These are phyloP conservation scores for Candoia aspera DNA, from an alignment of 2,113 vertebrate genomes.

Conservation along the genomic window DNA sequence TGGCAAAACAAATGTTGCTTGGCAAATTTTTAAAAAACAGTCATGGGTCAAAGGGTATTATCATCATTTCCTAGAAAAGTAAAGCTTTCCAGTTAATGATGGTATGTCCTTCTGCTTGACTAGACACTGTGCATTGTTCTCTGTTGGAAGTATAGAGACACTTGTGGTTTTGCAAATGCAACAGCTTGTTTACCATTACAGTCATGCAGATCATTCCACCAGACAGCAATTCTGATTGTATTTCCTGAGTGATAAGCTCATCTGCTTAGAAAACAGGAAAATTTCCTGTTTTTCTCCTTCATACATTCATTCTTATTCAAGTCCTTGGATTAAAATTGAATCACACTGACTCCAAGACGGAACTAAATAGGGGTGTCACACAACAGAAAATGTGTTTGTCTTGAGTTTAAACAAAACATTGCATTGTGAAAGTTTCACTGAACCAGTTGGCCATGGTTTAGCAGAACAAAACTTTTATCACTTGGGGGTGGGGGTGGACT, in stretches of 20 bases:
- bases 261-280: neutral
- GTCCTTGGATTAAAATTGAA: neutral
- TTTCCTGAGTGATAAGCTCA: neutral
- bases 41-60: neutral
- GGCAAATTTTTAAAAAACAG: neutral
- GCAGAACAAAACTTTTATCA: neutral
- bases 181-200: neutral
- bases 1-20: neutral
- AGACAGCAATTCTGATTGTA: slow-evolving; percentile 11
- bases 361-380: neutral
- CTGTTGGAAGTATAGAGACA: neutral
- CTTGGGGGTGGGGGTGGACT: neutral
- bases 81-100: slow-evolving; percentile 3
- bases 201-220: neutral
- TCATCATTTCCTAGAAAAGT: neutral
- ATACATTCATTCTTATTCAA: neutral
- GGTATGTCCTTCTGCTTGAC: neutral
- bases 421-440: neutral
- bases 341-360: neutral
- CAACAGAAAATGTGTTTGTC: neutral
- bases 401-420: neutral
- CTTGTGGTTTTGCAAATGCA: neutral
- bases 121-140: neutral
- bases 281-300: neutral
- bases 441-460: neutral